Base-by-base conservation (phyloP, 37 sponge, comb jelly and placozoan genomes). In the Mnemiopsis leidyi region DNA sequence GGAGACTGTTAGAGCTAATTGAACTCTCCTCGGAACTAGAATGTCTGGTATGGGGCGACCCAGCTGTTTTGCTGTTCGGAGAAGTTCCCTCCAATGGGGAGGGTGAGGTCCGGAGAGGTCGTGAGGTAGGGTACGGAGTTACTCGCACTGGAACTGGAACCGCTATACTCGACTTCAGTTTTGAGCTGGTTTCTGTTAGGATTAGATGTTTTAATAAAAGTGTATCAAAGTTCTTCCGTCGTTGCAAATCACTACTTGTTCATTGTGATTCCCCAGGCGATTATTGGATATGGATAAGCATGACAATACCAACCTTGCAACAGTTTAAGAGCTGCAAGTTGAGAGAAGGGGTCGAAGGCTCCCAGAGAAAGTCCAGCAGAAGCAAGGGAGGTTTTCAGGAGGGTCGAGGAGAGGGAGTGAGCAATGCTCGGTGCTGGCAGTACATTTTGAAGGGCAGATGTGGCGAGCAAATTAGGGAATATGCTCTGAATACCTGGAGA, bases 171-270 rank as follows among this genome's bases (percentile, higher is more conserved):
- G 90, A 85, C 90, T 85, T 85, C 28, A 85, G 35, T 33, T 40
- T 85, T 0, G 90, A 85, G 90, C 90, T 85, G 61, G 90, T 85
- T 39, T 85, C 90, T 85, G 48, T 39, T n/a, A n/a, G n/a, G n/a
- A n/a, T n/a, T n/a, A n/a, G n/a, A n/a, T n/a, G n/a, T n/a, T n/a
- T n/a, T n/a, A n/a, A n/a, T n/a, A n/a, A n/a, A n/a, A n/a, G n/a
- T n/a, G n/a, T n/a, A n/a, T n/a, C n/a, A n/a, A n/a, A n/a, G n/a
- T n/a, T n/a, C n/a, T n/a, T n/a, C n/a, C n/a, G n/a, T n/a, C n/a
- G n/a, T n/a, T n/a, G n/a, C n/a, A n/a, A n/a, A n/a, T n/a, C n/a
- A n/a, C n/a, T n/a, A n/a, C n/a, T n/a, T n/a, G n/a, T n/a, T n/a
- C n/a, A n/a, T n/a, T n/a, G n/a, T n/a, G n/a, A n/a, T n/a, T n/a